Base-by-base conservation (phyloP, 30 jellyfish, hydroid and myxozoan species). In the Phacellophora camtschatica region DNA sequence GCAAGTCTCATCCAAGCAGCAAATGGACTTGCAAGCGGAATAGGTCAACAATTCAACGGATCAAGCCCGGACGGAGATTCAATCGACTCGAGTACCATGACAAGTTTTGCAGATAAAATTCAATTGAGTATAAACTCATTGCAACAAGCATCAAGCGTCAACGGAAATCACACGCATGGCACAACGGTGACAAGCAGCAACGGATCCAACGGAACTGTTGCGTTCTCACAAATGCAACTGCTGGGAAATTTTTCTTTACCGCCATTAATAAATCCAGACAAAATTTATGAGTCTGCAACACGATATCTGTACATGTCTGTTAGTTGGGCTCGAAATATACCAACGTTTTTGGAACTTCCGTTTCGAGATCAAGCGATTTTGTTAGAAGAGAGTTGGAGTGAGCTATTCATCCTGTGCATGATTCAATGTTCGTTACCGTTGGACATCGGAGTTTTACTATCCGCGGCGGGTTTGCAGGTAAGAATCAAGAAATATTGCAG, bases 301-400 rank as follows among this genome's bases (percentile, higher is more conserved):
- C 96, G 96, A 22, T 81, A 89, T 59, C 71, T 94, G 25, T 94
- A 85, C 81, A 88, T 83, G 96, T 94, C 99, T 6, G 95, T 94
- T 39, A 94, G 99, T 74, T 94, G 99, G 99, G 99, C 99, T 7
- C 93, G 97, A 12, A 94, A 96, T 66, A 94, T 94, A 1, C 99
- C 99, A 32, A 94, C 97, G 10, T 94, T 94, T 82, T 92, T 94
- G 25, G 99, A 94, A 70, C 88, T 94, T 39, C 99, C 99, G 46
- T 94, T 94, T 49, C 65, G 98, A 11, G 99, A 94, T 57, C 99
- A 94, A 61, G 99, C 99, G 51, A 81, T 94, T 41, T 69, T 94
- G 36, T 62, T 94, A 46, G 99, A 94, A 78, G 99, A 94, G 58
- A 89, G 97, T 39, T 94, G 99, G 99, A 94, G 99, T 33, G 99